Base-by-base conservation (phyloP, 2,888 invertebrate genomes). In the Apantesis nais region DNA sequence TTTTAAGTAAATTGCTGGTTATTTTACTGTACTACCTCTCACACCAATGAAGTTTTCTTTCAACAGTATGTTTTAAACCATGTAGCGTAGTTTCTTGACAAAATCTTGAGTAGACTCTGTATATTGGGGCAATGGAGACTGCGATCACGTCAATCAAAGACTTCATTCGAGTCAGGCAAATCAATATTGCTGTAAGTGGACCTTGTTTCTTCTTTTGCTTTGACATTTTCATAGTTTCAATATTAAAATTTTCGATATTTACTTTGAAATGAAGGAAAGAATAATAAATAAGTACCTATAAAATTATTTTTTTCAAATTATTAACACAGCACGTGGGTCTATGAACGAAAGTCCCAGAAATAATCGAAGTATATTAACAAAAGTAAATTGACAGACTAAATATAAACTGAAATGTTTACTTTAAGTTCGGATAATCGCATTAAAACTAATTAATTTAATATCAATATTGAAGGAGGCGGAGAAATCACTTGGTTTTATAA, bases 51-150 rank as follows among this genome's bases (percentile, higher is more conserved):
- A 92, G 82, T 76, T 90, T 86, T 0, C 82, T 87, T 19, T 92
- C 88, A 2, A 95, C 94, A 83, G 94, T 93, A 89, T 94, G 94
- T 76, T 93, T 93, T 66, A 94, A 77, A 34, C 95, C 95, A 80
- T 95, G 95, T 86, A 95, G 76, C 0, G 92, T 91, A 29, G 95
- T 95, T 77, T 94, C 93, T 69, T 85, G 77, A 80, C 93, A 93
- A 83, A 94, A 95, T 31, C 85, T 86, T n/a, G 85, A 85, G 83
- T 94, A 94, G 19, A 90, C 63, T 29, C 68, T 70, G 73, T 84
- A 86, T 1, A 77, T 75, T 0, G 85, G 79, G 16, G 84, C 68
- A 2, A 92, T 89, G 89, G 90, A 87, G 2, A 74, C 81, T 41
- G 52, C 88, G 0, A 80, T 86, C 1, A 85, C 85, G 3, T 73